Base-by-base conservation (phyloP, 1,140 invertebrate species). In the Neelides sp. region DNA sequence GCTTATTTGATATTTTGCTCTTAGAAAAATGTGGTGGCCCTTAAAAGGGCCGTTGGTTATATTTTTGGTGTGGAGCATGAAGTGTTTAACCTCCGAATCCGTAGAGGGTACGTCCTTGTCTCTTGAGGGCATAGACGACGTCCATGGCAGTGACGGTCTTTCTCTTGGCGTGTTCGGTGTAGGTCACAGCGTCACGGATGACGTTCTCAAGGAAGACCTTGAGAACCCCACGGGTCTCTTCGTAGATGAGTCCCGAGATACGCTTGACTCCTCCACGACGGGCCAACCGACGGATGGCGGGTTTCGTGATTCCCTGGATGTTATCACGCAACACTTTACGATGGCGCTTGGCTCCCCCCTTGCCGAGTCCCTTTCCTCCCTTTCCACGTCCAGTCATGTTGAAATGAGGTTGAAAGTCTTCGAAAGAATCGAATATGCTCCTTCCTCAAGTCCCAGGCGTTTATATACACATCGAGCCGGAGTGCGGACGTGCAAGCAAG, bases 171-270 rank as follows among this genome's bases (percentile, higher is more conserved):
- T 77, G 74, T 53, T 74, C 74, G 15, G 73, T 76, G 66, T 77
- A 78, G 39, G 75, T 77, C 36, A 78, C 71, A 44, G 73, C 74
- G 66, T 85, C 83, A 48, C 81, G 73, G 62, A 86, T 86, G 1
- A 86, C 80, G 63, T 84, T 85, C 66, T 85, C 82, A 42, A 87
- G 67, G 66, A 87, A 87, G 0, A 83, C 77, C 66, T 83, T 86
- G 4, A 75, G 63, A 0, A 83, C 78, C 59, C 76, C 75, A 47
- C 77, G 72, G 36, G 75, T 78, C 62, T 78, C 79, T 62, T 82
- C 78, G 62, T 84, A 83, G 55, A 83, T 81, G 40, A 82, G 64
- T n/a, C 78, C 78, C 41, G 71, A 75, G 49, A 78, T 75, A 57
- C 73, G 69, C 56, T 74, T 76, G 8, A 78, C 73, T 54, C 75